Base-by-base conservation (phyloP, 1,140 invertebrate species). In the Yoshiicerus persimilis region DNA sequence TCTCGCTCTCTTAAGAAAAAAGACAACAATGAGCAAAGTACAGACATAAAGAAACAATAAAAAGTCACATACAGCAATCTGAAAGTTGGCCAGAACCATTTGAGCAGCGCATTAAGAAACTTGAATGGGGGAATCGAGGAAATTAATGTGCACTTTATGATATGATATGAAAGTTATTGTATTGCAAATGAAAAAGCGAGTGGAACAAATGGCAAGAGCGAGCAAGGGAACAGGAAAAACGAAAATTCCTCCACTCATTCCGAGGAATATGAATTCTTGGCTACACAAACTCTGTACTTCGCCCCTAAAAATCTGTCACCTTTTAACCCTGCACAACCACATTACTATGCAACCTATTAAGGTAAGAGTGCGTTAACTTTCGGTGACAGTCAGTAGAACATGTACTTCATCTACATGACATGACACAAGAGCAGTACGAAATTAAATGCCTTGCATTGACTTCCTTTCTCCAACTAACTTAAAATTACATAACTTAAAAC, bases 111-210 rank as follows among this genome's bases (percentile, higher is more conserved):
- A 80, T 80, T 80, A 80, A 32, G 75, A 80, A 80, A 80, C 32
- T 80, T 80, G 75, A 80, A 80, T 80, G 75, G 75, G 30, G 32
- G 75, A 80, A 80, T 80, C 75, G 75, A 80, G 75, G 20, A 80
- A 80, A 80, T 80, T 80, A 80, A 80, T 80, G 75, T 80, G 75
- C 75, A 80, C 75, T 80, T 80, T 80, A 80, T 80, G 75, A 80
- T 80, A 80, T 80, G 75, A 80, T 80, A 80, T 80, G 75, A 80
- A 80, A 80, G 75, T 80, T 80, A 80, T 80, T 80, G 75, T 80
- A 80, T 80, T 80, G 75, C 75, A 80, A 80, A 80, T 80, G 75
- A 80, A 80, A 80, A 80, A 80, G 75, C 34, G 75, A 80, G 34
- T 80, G 75, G 75, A 80, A 80, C 75, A 80, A 80, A 80, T 80